Base-by-base conservation (phyloP, 2,797 vertebrate species). In the Tenualosa ilisha region DNA sequence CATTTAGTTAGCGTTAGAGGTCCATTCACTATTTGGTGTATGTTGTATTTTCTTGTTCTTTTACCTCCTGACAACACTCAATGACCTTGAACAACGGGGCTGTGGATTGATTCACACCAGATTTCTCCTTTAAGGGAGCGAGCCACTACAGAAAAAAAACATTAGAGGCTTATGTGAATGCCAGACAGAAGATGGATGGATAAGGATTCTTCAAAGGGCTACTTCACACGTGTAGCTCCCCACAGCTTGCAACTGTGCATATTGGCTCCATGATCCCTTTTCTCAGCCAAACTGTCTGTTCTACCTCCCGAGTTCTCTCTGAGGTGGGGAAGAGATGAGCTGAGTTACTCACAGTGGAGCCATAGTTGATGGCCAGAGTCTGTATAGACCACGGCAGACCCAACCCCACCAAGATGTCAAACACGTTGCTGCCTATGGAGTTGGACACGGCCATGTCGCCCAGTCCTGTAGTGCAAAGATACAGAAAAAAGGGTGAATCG, bases 381-480 rank as follows among this genome's bases (percentile, higher is more conserved):
- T 99, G 96, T 82, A 99, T 90, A 59, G 97, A 91, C 98, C 98
- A 99, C 0, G 98, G 98, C 56, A 99, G 96, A 12, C 98, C 98
- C 0, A 99, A 95, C 1, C 98, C 98, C 43, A 99, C 96, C 84
- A 99, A 91, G 92, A 99, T 99, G 93, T 99, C 98, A 88, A 99
- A 99, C 65, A 99, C 97, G 6, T 99, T 99, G 93, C 97, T 99
- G 89, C 98, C 98, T 0, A 99, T 99, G 89, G 98, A 99, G 93
- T 99, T 99, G 65, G 98, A 99, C 84, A 99, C 97, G 0, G 98
- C 98, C 98, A 99, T 99, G 89, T 99, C 98, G 3, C 98, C 98
- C 96, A 99, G 96, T 81, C 98, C 98, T 99, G 91, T n/a, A 17
- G 6, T 3, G 49, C 46, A 85, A 3, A 85, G 68, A 37, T 37